phyloP scores from a whole-genome alignment of 2,888 invertebrate genomes.

The Idaea biselata region DNA sequence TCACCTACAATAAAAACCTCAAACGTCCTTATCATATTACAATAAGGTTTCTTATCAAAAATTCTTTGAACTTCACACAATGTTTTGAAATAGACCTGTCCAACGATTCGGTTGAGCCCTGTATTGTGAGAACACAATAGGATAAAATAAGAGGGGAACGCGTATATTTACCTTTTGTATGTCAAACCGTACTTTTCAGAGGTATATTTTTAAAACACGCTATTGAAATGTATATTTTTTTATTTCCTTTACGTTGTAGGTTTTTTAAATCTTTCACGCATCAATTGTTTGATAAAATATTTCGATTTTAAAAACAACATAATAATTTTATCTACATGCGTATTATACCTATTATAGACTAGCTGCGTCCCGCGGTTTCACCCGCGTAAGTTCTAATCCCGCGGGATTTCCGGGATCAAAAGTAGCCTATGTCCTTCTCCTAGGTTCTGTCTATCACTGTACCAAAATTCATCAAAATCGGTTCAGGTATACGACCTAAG shows the following conservation, averaged over 20 bases:
- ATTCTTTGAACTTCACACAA: slow-evolving; percentile 1
- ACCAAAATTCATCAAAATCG: too few relatives aligned
- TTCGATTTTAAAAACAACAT: too few relatives aligned
- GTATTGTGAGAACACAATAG: background rate
- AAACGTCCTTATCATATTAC: background rate
- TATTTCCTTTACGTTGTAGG: background rate
- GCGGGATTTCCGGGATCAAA: too few relatives aligned
- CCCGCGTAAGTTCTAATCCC: too few relatives aligned
- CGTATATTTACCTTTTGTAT: background rate
- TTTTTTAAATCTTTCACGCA: too few relatives aligned
- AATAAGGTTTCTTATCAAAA: background rate
- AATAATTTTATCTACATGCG: too few relatives aligned
- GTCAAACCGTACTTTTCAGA: background rate
- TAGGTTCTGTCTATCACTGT: too few relatives aligned
- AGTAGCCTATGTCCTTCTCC: too few relatives aligned
- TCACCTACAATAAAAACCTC: background rate
- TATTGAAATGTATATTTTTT: background rate
- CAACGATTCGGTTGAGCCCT: background rate
- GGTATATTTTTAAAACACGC: background rate
- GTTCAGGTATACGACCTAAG: too few relatives aligned
- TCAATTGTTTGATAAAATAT: too few relatives aligned
- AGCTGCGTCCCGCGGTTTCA: too few relatives aligned
- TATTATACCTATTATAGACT: too few relatives aligned
- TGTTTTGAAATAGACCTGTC: slow-evolving; percentile 1
- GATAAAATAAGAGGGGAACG: background rate